Conservation (phyloP, 2,113 vertebrate genomes). For the Corvus hawaiiensis region DNA sequence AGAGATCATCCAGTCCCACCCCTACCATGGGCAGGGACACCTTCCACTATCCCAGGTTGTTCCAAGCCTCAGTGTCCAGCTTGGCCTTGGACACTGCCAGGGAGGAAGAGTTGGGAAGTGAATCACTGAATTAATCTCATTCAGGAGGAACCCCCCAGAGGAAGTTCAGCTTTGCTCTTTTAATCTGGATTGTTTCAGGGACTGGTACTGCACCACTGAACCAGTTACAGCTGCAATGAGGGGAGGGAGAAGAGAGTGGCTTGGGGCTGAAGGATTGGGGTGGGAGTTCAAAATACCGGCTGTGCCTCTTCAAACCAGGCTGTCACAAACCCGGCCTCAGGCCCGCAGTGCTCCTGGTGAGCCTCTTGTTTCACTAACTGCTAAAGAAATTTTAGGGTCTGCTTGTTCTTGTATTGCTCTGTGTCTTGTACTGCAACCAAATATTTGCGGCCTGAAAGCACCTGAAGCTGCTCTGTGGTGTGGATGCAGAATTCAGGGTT, state of each 20-base stretch:
- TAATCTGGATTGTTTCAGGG: not conserved
- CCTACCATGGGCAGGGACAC: not conserved
- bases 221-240: not conserved
- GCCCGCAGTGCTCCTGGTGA: not conserved
- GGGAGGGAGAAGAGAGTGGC: not conserved
- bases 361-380: not conserved
- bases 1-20: fast-evolving
- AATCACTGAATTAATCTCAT: not conserved
- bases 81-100: not conserved
- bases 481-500: not conserved
- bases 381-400: not conserved
- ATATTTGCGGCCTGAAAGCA: not conserved
- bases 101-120: not conserved
- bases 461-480: not conserved
- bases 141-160: not conserved
- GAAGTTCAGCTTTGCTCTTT: not conserved
- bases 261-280: not conserved
- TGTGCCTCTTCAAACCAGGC: not conserved
- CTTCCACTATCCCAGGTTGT: fast-evolving
- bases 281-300: not conserved
- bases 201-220: not conserved
- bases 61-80: fast-evolving
- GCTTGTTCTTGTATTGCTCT: not conserved
- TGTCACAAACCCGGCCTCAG: not conserved
- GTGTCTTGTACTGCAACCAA: not conserved